Base-by-base conservation (phyloP, 2,888 invertebrate genomes). In the Leptopilina syphax region DNA sequence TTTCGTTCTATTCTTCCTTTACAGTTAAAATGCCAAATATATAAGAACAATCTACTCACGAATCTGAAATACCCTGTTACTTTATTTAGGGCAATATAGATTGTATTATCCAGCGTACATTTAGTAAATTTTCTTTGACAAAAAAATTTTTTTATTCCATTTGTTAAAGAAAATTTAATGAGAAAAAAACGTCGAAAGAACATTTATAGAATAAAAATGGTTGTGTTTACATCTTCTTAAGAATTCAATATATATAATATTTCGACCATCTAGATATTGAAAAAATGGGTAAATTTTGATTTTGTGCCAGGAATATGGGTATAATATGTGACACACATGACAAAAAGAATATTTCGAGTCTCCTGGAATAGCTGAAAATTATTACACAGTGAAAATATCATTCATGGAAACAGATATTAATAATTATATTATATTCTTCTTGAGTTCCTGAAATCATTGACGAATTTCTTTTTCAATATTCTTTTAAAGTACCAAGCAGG, bases 321-420 rank as follows among this genome's bases (percentile, higher is more conserved):
- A n/a, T 12, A 13, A 57, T 34, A 34, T 41, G 41, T 3, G 50
- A 50, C 50, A 73, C n/a, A 41, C 7, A 67, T 34, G 12, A 47
- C n/a, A 34, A n/a, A 41, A 73, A 41, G 7, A 73, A 57, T 13
- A 57, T 73, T 41, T 73, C 34, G 27, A 73, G n/a, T 57, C 9
- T 57, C 73, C 73, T 60, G 57, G 9, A 73, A 73, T 73, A 8
- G 34, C 18, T 73, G 9, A 73, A 73, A 63, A 57, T 57, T 13
- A 57, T 1, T 57, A 9, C 7, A 60, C 4, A 73, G 1, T 73
- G 9, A 60, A 50, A 27, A n/a, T 8, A 13, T 57, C 70, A 54
- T 70, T 70, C n/a, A 44, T 6, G 44, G 44, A 44, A 50, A n/a
- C 13, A 24, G 3, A 50, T 54, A 12, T 27, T 4, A 34, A 34